A percentile compares a stretch with the other conserved stretches of the same genome.
phyloP scores from a whole-genome alignment of 2,888 invertebrate species.

The Thecocarcelia acutangulata region DNA sequence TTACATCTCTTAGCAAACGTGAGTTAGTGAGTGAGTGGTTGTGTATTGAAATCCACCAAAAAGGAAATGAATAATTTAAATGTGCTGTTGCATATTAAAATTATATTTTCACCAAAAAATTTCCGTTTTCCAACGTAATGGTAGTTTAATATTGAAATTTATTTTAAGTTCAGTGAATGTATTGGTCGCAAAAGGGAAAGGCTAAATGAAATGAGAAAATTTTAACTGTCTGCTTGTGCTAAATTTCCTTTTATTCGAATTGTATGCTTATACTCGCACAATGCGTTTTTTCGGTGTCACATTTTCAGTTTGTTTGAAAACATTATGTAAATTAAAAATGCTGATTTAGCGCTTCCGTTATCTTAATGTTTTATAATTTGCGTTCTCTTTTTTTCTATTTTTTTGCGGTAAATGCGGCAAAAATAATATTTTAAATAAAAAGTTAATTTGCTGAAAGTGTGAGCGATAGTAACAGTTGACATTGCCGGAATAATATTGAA shows the following conservation, averaged over 20 bases:
- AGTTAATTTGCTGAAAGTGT: constrained; percentile 3
- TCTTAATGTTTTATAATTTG: constrained; percentile 44
- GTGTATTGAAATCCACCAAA: constrained; percentile 18
- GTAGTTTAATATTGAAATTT: constrained; percentile 52
- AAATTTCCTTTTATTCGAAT: constrained; percentile 17
- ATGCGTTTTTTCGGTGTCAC: constrained; percentile 5
- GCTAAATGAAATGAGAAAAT: not conserved
- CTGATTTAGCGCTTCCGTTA: constrained; percentile 47
- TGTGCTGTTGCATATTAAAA: constrained; percentile 57
- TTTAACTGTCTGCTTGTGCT: constrained; percentile 7
- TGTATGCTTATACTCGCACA: constrained; percentile 4
- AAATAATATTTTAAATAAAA: constrained; percentile 34
- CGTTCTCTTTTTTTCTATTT: not conserved
- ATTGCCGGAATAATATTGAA: constrained; percentile 19
- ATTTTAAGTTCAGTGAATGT: constrained; percentile 9
- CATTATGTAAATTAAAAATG: constrained; percentile 54
- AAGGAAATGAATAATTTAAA: constrained; percentile 66
- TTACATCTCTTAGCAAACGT: constrained; percentile 11
- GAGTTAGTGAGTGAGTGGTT: not conserved
- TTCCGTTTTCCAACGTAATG: constrained; percentile 37
- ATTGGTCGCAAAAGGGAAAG: not conserved
- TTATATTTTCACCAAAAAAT: constrained; percentile 49
- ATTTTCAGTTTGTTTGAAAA: constrained; percentile 4
- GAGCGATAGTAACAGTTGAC: not conserved
- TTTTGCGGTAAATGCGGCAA: not conserved